phyloP scores from a whole-genome alignment of 2,113 vertebrate species.

The Pagrus major region DNA sequence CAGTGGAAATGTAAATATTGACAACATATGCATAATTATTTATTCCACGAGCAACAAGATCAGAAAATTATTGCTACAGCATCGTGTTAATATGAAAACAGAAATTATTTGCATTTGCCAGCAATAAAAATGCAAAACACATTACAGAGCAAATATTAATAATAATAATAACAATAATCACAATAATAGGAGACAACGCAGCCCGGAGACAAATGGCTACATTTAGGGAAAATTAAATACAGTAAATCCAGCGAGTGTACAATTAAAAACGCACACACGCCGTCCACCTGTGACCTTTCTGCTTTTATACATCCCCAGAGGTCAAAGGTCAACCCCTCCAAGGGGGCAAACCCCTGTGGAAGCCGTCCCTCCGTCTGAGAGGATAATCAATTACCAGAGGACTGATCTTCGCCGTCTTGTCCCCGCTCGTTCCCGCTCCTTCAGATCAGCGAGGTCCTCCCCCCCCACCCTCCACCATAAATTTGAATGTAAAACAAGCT shows the following conservation, averaged over 20 bases:
- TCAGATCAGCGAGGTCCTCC: conserved; percentile 81
- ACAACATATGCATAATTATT: conserved; percentile 80
- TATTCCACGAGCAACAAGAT: conserved; percentile 75
- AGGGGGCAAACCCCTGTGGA: conserved; percentile 51
- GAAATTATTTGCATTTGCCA: conserved; percentile 56
- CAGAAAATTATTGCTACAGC: conserved; percentile 72
- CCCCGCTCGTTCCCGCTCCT: conserved; percentile 74
- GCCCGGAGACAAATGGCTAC: background rate
- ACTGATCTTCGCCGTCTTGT: conserved; percentile 81
- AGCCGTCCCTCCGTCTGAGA: conserved; percentile 76
- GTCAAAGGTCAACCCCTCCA: conserved; percentile 71
- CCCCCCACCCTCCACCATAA: too few species aligned
- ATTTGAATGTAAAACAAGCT: conserved; percentile 85
- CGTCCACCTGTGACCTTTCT: conserved; percentile 41
- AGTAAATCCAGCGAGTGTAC: background rate
- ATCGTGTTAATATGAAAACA: conserved; percentile 66
- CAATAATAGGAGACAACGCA: background rate
- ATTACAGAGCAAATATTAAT: conserved; percentile 42
- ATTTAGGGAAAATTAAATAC: background rate
- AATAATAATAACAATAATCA: conserved; percentile 38
- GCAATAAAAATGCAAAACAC: conserved; percentile 73
- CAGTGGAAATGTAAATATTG: conserved; percentile 84
- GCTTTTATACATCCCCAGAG: conserved; percentile 18
- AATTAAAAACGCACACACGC: background rate
- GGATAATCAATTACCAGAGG: conserved; percentile 87